These are phyloP conservation scores for Caenorhabditis sp. DNA, from an alignment of 2,888 invertebrate species.

Conservation along the genomic window DNA sequence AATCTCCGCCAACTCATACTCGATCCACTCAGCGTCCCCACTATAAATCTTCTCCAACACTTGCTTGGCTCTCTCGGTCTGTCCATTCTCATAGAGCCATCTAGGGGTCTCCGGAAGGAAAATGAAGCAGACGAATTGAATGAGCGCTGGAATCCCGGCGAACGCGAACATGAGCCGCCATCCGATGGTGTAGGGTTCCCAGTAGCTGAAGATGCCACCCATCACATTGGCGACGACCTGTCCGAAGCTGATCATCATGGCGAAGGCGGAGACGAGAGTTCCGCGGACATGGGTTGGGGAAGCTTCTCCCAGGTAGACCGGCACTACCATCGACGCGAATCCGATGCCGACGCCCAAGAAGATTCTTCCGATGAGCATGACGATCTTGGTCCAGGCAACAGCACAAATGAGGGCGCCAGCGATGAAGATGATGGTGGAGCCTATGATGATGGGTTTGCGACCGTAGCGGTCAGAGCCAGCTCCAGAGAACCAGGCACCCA, in stretches of 20 bases:
- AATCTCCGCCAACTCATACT: constrained; percentile 79
- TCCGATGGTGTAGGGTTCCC: constrained; percentile 83
- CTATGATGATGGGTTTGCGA: constrained; percentile 85
- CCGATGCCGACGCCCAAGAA: constrained; percentile 81
- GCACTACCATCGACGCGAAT: constrained; percentile 85
- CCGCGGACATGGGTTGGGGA: constrained; percentile 85
- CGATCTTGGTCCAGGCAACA: constrained; percentile 73
- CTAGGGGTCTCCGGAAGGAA: constrained; percentile 86
- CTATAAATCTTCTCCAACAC: constrained; percentile 75
- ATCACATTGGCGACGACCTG: constrained; percentile 85
- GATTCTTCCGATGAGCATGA: constrained; percentile 77
- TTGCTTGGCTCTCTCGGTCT: constrained; percentile 67
- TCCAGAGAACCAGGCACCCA: constrained; percentile 82
- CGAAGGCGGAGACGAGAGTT: constrained; percentile 85
- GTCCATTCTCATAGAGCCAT: constrained; percentile 76
- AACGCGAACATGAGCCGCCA: constrained; percentile 86
- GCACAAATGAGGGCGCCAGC: constrained; percentile 85
- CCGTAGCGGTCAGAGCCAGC: constrained; percentile 85
- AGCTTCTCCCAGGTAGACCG: constrained; percentile 86
- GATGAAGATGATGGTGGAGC: constrained; percentile 84
- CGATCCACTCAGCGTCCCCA: constrained; percentile 76
- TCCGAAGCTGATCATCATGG: constrained; percentile 84
- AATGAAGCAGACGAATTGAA: constrained; percentile 85
- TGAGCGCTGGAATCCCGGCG: constrained; percentile 84
- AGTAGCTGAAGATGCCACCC: constrained; percentile 85